These are phyloP conservation scores for Steinernema carpocapsae DNA, from an alignment of 2,888 invertebrate genomes.

Conservation along the genomic window DNA sequence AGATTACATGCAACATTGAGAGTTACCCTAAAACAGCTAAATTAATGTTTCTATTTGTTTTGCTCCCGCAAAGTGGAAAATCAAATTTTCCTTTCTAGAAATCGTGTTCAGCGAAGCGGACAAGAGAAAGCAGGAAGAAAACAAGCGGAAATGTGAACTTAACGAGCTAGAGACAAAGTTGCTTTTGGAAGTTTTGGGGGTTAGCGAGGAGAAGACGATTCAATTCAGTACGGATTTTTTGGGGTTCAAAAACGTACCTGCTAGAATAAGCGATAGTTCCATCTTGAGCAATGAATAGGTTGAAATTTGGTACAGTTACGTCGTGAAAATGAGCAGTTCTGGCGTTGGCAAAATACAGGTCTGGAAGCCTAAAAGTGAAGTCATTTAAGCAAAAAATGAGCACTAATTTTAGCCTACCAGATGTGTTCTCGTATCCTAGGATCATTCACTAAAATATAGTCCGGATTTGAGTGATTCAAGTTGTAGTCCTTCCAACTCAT, in stretches of 20 bases:
- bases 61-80: too few relatives aligned
- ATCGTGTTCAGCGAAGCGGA: too few relatives aligned
- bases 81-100: too few relatives aligned
- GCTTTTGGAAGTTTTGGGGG: too few relatives aligned
- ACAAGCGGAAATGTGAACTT: too few relatives aligned
- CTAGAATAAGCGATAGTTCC: conserved; percentile 62
- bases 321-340: conserved; percentile 44
- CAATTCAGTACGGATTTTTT: too few relatives aligned
- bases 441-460: conserved; percentile 62
- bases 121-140: too few relatives aligned
- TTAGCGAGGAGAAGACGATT: too few relatives aligned
- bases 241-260: conserved; percentile 49
- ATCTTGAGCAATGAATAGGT: conserved; percentile 61
- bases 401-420: conserved; percentile 49
- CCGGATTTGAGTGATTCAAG: conserved; percentile 54
- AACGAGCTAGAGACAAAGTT: too few relatives aligned
- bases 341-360: conserved; percentile 65
- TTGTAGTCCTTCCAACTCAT: conserved; percentile 44
- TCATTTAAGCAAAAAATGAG: not conserved
- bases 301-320: conserved; percentile 66
- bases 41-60: too few relatives aligned
- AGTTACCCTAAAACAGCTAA: conserved; percentile 47
- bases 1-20: conserved; percentile 56
- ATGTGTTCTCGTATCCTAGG: conserved; percentile 56
- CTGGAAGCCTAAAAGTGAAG: conserved; percentile 58